phyloP scores from a whole-genome alignment of 2,797 vertebrate species.

The Ispidina lecontei region DNA sequence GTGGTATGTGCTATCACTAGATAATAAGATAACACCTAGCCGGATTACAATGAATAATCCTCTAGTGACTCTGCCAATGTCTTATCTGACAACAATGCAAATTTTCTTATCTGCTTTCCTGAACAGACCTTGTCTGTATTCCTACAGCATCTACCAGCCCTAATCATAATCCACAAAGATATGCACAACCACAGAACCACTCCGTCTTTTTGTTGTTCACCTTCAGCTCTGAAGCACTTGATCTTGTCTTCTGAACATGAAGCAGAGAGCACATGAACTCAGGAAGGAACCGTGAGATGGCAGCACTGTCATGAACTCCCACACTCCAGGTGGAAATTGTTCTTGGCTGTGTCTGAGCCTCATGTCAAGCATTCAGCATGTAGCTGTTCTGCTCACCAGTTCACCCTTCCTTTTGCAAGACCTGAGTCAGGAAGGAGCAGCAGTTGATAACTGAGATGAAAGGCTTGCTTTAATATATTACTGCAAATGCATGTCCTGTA shows the following conservation, averaged over 20 bases:
- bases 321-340: not conserved
- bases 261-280: not conserved
- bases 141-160: not conserved
- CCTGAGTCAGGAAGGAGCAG: not conserved
- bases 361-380: not conserved
- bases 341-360: not conserved
- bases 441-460: not conserved
- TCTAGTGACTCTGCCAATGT: not conserved
- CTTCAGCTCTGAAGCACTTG: not conserved
- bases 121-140: not conserved
- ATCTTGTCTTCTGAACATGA: not conserved
- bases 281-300: not conserved
- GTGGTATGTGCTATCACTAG: not conserved
- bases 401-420: not conserved
- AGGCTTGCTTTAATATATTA: not conserved
- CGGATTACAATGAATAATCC: constrained; percentile 16
- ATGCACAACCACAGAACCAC: not conserved
- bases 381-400: not conserved
- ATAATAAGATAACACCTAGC: constrained; percentile 15
- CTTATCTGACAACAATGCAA: not conserved
- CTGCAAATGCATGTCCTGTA: not conserved
- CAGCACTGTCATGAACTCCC: not conserved
- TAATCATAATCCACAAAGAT: not conserved
- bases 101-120: constrained; percentile 3
- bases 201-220: not conserved